Evolutionary conservation across 2,113 vertebrate genomes (phyloP).

Genomic region (Lota lota): DNA sequence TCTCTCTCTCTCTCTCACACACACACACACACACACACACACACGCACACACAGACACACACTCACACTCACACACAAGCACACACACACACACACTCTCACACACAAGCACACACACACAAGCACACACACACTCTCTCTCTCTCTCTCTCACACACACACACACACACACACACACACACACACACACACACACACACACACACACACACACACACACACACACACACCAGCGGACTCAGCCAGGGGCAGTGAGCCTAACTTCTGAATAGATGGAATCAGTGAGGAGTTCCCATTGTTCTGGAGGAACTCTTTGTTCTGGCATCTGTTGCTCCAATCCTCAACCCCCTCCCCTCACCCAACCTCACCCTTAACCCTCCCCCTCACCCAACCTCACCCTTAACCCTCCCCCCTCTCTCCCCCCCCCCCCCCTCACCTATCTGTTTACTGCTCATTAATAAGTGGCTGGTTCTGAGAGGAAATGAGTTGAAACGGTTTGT

Average conservation of each 20-base stretch:
- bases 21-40: conserved; percentile 20
- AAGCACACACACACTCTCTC: conserved; percentile 39
- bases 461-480: no score
- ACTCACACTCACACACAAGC: conserved; percentile 3
- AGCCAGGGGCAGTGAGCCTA: conserved; percentile 65
- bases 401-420: no score
- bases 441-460: no score
- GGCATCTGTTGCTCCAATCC: conserved; percentile 68
- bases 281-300: conserved; percentile 61
- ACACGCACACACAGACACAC: background rate
- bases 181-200: no score
- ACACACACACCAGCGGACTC: conserved; percentile 36
- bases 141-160: conserved; percentile 23
- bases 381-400: no score
- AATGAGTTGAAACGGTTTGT: no score
- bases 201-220: conserved; percentile 39
- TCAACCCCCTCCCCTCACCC: background rate
- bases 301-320: conserved; percentile 53
- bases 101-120: conserved; percentile 34
- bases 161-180: conserved; percentile 29
- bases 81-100: conserved; percentile 33
- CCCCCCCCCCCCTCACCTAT: no score
- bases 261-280: conserved; percentile 62
- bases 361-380: background rate
- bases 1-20: no score